Evolutionary conservation across 1,140 invertebrate species (phyloP).

Genomic region (Musca vetustissima): DNA sequence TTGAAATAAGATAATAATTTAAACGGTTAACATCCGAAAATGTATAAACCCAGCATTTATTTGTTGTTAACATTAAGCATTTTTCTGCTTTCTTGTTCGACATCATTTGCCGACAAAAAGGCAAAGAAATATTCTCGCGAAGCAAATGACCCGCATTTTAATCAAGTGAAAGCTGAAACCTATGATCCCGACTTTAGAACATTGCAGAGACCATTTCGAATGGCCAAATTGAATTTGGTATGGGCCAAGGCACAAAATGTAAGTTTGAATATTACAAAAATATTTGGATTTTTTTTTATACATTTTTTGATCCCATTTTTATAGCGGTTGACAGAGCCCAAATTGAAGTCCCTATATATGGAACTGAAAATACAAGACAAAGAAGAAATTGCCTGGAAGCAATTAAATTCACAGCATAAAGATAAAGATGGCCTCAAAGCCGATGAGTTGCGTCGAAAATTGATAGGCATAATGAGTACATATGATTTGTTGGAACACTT

Average conservation of each 20-base stretch:
- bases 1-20: no score
- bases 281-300: constrained; percentile 26
- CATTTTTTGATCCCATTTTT: constrained; percentile 37
- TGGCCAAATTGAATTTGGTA: constrained; percentile 81
- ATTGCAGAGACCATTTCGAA: constrained; percentile 77
- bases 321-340: constrained; percentile 79
- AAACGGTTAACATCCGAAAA: not conserved
- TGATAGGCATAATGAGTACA: constrained; percentile 78
- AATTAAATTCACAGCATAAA: constrained; percentile 75
- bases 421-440: constrained; percentile 87
- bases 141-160: constrained; percentile 11
- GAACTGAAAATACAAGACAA: constrained; percentile 92
- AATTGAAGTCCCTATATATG: constrained; percentile 82
- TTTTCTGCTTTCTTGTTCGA: not conserved
- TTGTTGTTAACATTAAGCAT: not conserved
- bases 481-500: constrained; percentile 83
- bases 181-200: constrained; percentile 57
- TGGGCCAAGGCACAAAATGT: constrained; percentile 85
- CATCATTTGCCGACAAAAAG: constrained; percentile 7
- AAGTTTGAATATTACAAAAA: constrained; percentile 14
- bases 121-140: constrained; percentile 13
- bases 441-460: constrained; percentile 75
- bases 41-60: not conserved
- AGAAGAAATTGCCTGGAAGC: constrained; percentile 83
- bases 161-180: constrained; percentile 50